Evolutionary conservation across 2,113 vertebrate genomes (phyloP).

Genomic region (Gavialis gangeticus): DNA sequence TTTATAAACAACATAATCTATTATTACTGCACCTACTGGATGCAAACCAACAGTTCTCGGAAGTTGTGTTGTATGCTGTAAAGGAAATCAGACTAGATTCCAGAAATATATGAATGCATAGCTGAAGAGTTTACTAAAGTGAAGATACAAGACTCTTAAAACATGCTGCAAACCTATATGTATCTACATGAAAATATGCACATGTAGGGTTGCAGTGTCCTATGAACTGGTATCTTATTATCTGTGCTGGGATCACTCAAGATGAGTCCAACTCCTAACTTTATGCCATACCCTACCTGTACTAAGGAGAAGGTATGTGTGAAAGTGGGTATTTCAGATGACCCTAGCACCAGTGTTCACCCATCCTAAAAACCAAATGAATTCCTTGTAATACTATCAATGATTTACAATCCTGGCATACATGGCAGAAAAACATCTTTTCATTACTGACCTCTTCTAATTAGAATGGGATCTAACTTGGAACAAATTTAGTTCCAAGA

Average conservation of each 20-base stretch:
- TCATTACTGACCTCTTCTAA: background rate
- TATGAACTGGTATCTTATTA: background rate
- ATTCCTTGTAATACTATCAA: background rate
- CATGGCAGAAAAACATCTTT: accelerated
- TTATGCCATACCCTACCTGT: background rate
- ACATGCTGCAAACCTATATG: background rate
- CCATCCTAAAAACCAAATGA: background rate
- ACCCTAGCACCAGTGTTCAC: background rate
- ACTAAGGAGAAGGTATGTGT: background rate
- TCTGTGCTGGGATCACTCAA: background rate
- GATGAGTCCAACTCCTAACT: background rate
- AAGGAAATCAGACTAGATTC: background rate
- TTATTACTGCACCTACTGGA: no score
- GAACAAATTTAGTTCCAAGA: background rate
- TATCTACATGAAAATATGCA: background rate
- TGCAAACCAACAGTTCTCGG: background rate
- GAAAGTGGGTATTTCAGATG: background rate
- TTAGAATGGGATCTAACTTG: background rate
- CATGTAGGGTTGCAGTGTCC: no score
- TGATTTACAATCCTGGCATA: background rate
- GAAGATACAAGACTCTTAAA: background rate
- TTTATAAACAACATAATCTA: background rate
- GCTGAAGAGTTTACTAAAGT: background rate
- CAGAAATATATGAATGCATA: background rate
- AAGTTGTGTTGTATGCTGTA: background rate